Percentiles rank a stretch among this genome's conserved stretches.
phyloP scores from a whole-genome alignment of 2,888 invertebrate species.

The Cerceris rybyensis region DNA sequence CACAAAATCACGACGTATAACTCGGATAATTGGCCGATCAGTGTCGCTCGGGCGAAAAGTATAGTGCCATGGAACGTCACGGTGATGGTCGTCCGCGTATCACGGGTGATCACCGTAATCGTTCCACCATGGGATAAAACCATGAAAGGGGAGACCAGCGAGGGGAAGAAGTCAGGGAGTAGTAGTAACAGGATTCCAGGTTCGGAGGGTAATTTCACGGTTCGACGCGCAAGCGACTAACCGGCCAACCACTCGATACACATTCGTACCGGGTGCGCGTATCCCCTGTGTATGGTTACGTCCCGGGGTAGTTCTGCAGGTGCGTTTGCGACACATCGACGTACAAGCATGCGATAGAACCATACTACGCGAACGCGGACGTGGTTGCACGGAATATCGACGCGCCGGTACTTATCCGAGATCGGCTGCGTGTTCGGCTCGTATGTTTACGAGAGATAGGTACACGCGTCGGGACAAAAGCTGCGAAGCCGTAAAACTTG shows the following conservation, averaged over 20 bases:
- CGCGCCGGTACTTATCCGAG: neutral
- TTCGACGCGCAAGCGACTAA: conserved; percentile 77
- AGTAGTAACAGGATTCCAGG: conserved; percentile 64
- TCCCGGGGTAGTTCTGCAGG: conserved; percentile 35
- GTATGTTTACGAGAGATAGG: conserved; percentile 4
- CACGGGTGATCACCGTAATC: conserved; percentile 48
- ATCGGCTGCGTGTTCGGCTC: conserved; percentile 2
- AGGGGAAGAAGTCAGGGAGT: conserved; percentile 4
- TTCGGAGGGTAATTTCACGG: conserved; percentile 79
- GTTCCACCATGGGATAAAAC: conserved; percentile 59
- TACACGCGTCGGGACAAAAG: conserved; percentile 9
- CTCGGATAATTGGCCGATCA: conserved; percentile 37
- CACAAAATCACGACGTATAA: neutral
- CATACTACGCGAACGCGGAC: conserved; percentile 5
- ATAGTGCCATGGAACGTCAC: conserved; percentile 18
- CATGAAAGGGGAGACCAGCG: conserved; percentile 24
- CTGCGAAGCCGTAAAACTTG: conserved; percentile 31
- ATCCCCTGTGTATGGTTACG: conserved; percentile 33
- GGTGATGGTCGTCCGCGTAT: conserved; percentile 32
- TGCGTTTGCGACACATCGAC: conserved; percentile 28
- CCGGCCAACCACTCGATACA: conserved; percentile 71
- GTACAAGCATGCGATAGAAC: conserved; percentile 5
- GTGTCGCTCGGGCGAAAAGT: conserved; percentile 29
- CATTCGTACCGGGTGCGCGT: conserved; percentile 42
- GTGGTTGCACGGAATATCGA: conserved; percentile 30